Evolutionary conservation across 2,113 vertebrate species (phyloP).

Genomic region (Vanacampus margaritifer): DNA sequence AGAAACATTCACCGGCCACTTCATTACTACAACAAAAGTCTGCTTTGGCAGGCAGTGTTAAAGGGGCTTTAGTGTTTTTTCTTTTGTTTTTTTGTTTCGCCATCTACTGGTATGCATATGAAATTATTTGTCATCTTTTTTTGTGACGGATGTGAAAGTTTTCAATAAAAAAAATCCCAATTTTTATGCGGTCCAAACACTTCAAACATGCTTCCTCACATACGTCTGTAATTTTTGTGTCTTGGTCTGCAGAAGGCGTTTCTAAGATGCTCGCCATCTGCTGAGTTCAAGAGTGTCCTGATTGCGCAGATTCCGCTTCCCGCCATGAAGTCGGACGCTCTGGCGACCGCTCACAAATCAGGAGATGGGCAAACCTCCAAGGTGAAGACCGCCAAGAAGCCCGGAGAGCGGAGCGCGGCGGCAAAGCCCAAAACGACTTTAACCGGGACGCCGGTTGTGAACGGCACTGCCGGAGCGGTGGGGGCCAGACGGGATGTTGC

Average conservation of each 20-base stretch:
- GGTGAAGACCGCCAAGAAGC: conserved; percentile 78
- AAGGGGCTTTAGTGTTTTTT: no score
- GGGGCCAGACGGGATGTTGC: conserved; percentile 66
- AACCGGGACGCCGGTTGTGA: conserved; percentile 73
- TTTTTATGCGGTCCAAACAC: not conserved
- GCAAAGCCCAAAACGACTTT: conserved; percentile 79
- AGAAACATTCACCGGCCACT: not conserved
- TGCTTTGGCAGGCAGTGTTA: no score
- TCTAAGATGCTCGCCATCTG: conserved; percentile 63
- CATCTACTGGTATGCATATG: no score
- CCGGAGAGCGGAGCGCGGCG: conserved; percentile 67
- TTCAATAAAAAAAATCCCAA: no score
- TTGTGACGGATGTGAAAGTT: no score
- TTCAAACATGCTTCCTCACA: not conserved
- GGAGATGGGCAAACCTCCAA: conserved; percentile 77
- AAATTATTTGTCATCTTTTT: no score
- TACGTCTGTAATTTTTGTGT: conserved; percentile 5
- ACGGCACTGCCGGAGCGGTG: conserved; percentile 66
- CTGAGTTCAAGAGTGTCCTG: conserved; percentile 59
- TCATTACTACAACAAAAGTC: not conserved
- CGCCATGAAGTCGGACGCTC: conserved; percentile 95
- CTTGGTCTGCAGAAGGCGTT: conserved; percentile 46
- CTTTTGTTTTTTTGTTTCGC: no score
- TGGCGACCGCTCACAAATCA: conserved; percentile 78
- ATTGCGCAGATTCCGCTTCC: conserved; percentile 55